Evolutionary conservation across 2,888 invertebrate species (phyloP).

Genomic region (Ectemnius continuus): DNA sequence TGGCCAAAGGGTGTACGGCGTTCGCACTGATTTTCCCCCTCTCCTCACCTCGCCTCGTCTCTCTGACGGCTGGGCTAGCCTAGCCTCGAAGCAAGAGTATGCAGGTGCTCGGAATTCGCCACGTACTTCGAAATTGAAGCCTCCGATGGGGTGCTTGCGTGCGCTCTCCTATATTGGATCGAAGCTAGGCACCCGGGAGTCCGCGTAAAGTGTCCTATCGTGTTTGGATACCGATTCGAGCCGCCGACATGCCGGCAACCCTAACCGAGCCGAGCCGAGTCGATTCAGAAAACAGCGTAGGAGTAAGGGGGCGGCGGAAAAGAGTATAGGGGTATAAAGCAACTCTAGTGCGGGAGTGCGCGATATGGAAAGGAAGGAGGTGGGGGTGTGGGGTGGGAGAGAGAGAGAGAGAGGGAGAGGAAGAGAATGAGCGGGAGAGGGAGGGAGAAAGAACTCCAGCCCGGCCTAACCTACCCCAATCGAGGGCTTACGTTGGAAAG

Average conservation of each 20-base stretch:
- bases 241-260: constrained; percentile 31
- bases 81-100: too few species aligned
- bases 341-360: constrained; percentile 30
- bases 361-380: constrained; percentile 27
- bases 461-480: constrained; percentile 74
- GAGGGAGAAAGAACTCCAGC: constrained; percentile 54
- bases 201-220: constrained; percentile 30
- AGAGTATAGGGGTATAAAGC: constrained; percentile 44
- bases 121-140: neutral
- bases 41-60: too few species aligned
- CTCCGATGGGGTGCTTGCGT: neutral
- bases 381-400: constrained; percentile 8
- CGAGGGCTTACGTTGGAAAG: constrained; percentile 72
- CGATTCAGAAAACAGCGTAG: constrained; percentile 43
- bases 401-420: constrained; percentile 14
- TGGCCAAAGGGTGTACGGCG: neutral
- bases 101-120: too few species aligned
- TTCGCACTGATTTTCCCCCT: neutral
- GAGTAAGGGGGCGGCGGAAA: constrained; percentile 25
- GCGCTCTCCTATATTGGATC: constrained; percentile 3
- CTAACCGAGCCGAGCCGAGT: constrained; percentile 39
- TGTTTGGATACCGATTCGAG: constrained; percentile 36
- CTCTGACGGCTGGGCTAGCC: too few species aligned
- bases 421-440: constrained; percentile 14
- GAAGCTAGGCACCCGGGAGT: constrained; percentile 5